Evolutionary conservation across 1,140 invertebrate species (phyloP), one percentile per base, ranked within the genome.

Genomic region (Tetramorium simillimum): DNA sequence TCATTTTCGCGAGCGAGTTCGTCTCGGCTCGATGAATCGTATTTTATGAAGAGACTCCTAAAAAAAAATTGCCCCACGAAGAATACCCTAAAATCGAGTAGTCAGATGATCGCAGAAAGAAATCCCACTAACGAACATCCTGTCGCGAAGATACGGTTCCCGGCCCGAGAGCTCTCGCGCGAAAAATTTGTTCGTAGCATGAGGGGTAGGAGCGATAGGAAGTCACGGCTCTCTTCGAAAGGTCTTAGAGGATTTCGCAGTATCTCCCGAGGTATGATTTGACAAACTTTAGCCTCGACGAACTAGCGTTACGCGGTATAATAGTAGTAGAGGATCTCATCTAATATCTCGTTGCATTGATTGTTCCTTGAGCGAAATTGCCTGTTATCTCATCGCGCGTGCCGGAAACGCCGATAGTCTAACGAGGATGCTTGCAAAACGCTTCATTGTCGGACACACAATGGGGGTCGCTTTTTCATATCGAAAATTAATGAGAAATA

Each of bases 41-140:
- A 62, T 53, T 24, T 53, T n/a, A 81, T 56, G 87, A 86, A 37
- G n/a, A 67, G 46, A 89, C 24, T 28, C 56, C 60, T 70, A 65
- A 69, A 86, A 89, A 89, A 60, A 46, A 37, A 37, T 28, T 73
- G 88, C 56, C 53, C 24, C 75, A 63, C 73, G 70, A 88, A 90
- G 86, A 88, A 90, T 90, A 90, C 21, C 24, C 69, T 49, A 46
- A 75, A 90, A 84, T 85, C 67, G 77, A 84, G 87, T 91, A 82
- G 75, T 84, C 60, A 88, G 86, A 87, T 77, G 82, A 58, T 49
- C 70, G 81, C 58, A 84, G 65, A 81, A 91, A 88, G 90, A 91
- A 91, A 89, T 91, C 78, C 78, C 65, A 24, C 89, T 91, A 91
- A 91, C 85, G 89, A 91, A 91, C 90, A 91, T 91, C 90, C 90